A percentile compares a stretch with the other conserved stretches of the same genome.
phyloP scores from a whole-genome alignment of 2,888 invertebrate genomes.

The Gryllus longicercus region DNA sequence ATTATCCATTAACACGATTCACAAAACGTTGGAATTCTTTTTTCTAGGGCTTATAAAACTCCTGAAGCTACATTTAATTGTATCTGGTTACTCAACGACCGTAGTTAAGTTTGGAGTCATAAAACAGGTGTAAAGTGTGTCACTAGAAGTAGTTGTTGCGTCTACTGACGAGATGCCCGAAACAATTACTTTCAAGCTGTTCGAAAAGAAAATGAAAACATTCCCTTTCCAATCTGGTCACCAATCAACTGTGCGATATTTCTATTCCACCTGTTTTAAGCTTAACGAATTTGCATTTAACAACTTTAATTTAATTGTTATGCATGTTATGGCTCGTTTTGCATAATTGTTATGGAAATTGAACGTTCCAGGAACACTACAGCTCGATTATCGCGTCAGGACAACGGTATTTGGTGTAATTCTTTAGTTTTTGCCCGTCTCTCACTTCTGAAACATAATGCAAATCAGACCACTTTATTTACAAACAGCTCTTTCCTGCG shows the following conservation, averaged over 20 bases:
- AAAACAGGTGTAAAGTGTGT: no score
- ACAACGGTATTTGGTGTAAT: slow-evolving; percentile 8
- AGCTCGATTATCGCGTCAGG: not conserved
- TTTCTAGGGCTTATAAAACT: no score
- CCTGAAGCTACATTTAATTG: no score
- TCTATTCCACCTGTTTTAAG: slow-evolving; percentile 17
- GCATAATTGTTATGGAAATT: slow-evolving; percentile 17
- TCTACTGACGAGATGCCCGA: no score
- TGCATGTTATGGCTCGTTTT: slow-evolving; percentile 9
- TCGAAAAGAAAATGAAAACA: not conserved
- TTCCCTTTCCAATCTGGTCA: not conserved
- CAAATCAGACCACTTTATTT: slow-evolving; percentile 4
- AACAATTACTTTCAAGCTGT: no score
- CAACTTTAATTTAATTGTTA: slow-evolving; percentile 2
- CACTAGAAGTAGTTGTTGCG: no score
- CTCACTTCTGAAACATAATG: not conserved
- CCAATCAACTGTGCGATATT: not conserved
- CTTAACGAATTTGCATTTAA: not conserved
- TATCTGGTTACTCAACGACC: no score
- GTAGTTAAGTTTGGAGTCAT: no score
- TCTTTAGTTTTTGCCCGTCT: not conserved
- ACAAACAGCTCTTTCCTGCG: no score
- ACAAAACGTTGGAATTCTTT: no score
- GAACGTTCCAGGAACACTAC: not conserved
- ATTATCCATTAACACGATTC: no score